Percentiles rank a stretch among this genome's conserved stretches.
Evolutionary conservation across 2,797 vertebrate species (phyloP).

Genomic region (Mormyrops attenuatus): DNA sequence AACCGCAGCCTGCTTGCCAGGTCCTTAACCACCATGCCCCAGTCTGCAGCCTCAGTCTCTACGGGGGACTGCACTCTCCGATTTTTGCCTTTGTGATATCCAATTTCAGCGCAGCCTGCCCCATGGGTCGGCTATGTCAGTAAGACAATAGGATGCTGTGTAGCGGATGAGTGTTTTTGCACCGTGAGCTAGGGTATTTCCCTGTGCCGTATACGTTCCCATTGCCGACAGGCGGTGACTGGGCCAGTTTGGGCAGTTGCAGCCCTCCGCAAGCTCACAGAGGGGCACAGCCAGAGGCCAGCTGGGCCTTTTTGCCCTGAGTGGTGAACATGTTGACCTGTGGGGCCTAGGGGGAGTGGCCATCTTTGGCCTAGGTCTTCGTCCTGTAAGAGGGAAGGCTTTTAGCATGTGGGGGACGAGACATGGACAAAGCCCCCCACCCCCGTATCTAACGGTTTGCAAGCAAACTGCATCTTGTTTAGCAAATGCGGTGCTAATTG

Average conservation of each 20-base stretch:
- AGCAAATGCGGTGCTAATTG: neutral
- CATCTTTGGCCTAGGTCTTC: neutral
- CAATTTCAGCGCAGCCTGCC: neutral
- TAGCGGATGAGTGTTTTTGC: neutral
- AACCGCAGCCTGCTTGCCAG: neutral
- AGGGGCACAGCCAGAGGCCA: neutral
- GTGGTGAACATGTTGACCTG: neutral
- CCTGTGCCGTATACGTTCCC: neutral
- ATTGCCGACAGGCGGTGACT: neutral
- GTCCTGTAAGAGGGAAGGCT: neutral
- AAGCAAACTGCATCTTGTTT: neutral
- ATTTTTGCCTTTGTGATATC: neutral
- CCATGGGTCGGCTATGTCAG: neutral
- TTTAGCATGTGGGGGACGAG: neutral
- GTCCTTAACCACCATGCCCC: neutral
- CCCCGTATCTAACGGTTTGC: neutral
- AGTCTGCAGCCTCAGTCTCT: neutral
- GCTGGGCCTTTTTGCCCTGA: neutral
- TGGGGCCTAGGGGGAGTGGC: neutral
- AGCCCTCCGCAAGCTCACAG: neutral
- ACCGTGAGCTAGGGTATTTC: neutral
- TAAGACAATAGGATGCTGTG: neutral
- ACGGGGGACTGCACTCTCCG: neutral
- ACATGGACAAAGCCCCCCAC: neutral
- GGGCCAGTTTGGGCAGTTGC: neutral